Percentiles rank a stretch among this genome's conserved stretches.
Evolutionary conservation across 2,797 vertebrate species (phyloP).

Genomic region (Heliangelus exortis): DNA sequence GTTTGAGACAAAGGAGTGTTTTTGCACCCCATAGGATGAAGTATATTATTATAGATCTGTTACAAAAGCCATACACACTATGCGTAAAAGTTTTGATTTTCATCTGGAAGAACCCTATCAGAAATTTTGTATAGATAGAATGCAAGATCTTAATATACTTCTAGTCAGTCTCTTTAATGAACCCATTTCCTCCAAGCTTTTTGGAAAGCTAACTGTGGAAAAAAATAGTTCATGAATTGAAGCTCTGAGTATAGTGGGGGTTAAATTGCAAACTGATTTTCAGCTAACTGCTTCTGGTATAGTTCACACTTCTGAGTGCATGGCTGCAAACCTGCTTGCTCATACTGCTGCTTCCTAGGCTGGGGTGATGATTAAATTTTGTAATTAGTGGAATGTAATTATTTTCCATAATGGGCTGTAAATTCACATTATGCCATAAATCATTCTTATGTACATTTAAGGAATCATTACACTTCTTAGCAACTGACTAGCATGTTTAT

Average conservation of each 20-base stretch:
- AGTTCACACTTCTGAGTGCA: not conserved
- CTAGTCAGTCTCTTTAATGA: not conserved
- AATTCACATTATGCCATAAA: slow-evolving; percentile 57
- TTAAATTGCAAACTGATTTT: slow-evolving; percentile 25
- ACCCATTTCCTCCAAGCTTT: not conserved
- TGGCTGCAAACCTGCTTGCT: slow-evolving; percentile 14
- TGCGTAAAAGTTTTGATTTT: fast-evolving
- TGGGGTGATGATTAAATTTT: slow-evolving; percentile 49
- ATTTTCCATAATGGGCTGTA: slow-evolving; percentile 39
- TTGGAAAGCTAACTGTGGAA: not conserved
- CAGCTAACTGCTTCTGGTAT: not conserved
- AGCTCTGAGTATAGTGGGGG: not conserved
- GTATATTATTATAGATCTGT: not conserved
- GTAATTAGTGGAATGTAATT: slow-evolving; percentile 59
- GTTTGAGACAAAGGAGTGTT: fast-evolving
- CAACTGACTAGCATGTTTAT: slow-evolving; percentile 30
- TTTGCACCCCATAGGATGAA: not conserved
- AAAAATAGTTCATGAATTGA: not conserved
- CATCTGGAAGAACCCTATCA: not conserved
- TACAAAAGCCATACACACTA: not conserved
- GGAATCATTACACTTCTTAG: slow-evolving; percentile 50
- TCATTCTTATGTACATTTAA: slow-evolving; percentile 56
- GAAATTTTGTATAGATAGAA: not conserved
- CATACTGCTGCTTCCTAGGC: not conserved
- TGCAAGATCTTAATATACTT: not conserved